Evolutionary conservation across 2,888 invertebrate genomes (phyloP), one percentile per base, ranked within the genome.

Genomic region (Melieria omissa): DNA sequence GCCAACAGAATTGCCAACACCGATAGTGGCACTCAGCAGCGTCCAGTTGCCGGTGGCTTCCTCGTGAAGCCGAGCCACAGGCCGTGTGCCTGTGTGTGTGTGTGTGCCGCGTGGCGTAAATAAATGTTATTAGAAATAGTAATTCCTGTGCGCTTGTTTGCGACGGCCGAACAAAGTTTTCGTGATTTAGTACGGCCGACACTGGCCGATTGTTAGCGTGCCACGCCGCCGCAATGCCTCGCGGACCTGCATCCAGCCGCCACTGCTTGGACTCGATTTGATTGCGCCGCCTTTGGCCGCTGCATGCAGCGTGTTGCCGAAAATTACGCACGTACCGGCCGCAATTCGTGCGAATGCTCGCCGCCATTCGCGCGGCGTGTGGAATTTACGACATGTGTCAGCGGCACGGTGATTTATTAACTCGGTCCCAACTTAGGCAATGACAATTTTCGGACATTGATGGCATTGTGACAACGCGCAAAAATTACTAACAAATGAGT

Each of bases 331-430:
- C 29, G 29, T 29, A 29, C 29, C 29, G 29, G 29, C 29, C 29
- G 29, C 29, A 29, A 29, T 29, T 29, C 29, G 29, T 29, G 29
- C 29, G 29, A 29, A 29, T 29, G 29, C 29, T 29, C 29, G 29
- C 29, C 3, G 29, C 29, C 29, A 29, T 29, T 29, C 29, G 29
- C 29, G 29, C 29, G 29, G 29, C 29, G 29, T 29, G 29, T 44
- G 67, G 62, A 41, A 69, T 69, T 69, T 69, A 63, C 69, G 84
- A 82, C 83, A 84, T 81, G 81, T 85, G 85, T 82, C 81, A 80
- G 79, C 74, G 81, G 83, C 74, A 82, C 76, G 81, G 81, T 83
- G 83, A 83, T 83, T 83, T 83, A 83, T 83, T 81, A 85, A 83
- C 83, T 83, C 83, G 74, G 72, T 74, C 75, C 60, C 80, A 85